Percentiles rank a stretch among this genome's conserved stretches.
phyloP scores from a whole-genome alignment of 2,888 invertebrate genomes.

The Acleris sparsana region DNA sequence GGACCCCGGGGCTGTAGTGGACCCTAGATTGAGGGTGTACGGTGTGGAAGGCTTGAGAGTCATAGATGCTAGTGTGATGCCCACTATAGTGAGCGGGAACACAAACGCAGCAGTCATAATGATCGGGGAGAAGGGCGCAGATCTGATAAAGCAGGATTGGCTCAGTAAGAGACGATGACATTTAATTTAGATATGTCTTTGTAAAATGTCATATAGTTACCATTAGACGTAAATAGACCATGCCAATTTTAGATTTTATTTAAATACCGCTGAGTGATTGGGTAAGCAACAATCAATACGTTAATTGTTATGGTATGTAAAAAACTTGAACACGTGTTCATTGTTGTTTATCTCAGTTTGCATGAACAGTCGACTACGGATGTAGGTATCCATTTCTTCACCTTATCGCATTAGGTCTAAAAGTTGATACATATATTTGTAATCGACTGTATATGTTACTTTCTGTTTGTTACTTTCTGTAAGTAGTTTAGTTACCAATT shows the following conservation, averaged over 20 bases:
- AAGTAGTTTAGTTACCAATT: no score
- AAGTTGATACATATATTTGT: no score
- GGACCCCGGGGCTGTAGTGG: conserved; percentile 92
- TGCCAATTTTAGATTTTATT: conserved; percentile 18
- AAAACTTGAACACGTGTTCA: no score
- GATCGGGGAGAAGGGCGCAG: conserved; percentile 95
- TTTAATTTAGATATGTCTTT: conserved; percentile 34
- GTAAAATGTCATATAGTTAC: conserved; percentile 35
- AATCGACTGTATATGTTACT: no score
- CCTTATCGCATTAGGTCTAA: no score
- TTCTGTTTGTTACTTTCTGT: no score
- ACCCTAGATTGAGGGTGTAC: conserved; percentile 89
- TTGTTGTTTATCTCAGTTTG: no score
- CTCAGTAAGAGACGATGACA: conserved; percentile 68
- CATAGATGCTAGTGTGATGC: conserved; percentile 95
- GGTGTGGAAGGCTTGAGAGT: conserved; percentile 91
- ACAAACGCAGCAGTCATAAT: conserved; percentile 96
- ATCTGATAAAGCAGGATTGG: conserved; percentile 94
- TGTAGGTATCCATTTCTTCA: no score
- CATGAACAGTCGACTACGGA: no score
- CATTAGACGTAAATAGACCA: conserved; percentile 9
- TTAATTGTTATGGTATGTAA: no score
- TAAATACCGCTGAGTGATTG: neutral
- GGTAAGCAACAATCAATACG: no score
- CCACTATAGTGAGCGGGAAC: conserved; percentile 93